Conservation (phyloP, 92 coral and sea anemone genomes). For the Galaxea fascicularis region DNA sequence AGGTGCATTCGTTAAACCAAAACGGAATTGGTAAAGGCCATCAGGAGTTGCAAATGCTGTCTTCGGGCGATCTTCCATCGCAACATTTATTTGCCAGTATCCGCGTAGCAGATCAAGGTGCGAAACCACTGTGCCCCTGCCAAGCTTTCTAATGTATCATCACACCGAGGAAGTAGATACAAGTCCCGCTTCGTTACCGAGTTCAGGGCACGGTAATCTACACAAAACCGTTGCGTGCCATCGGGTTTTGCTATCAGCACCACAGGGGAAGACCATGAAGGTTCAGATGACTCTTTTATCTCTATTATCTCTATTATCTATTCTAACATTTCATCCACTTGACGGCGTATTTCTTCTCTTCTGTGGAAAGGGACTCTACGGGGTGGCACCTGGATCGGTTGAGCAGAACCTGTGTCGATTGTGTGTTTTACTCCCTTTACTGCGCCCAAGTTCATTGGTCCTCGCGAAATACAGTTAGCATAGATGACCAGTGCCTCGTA, state of each 20-base stretch:
- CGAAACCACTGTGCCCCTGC: slow-evolving; percentile 55
- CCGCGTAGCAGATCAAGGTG: slow-evolving; percentile 31
- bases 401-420: slow-evolving; percentile 47
- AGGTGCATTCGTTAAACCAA: slow-evolving; percentile 64
- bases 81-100: slow-evolving; percentile 44
- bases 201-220: slow-evolving; percentile 42
- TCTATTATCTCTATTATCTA: too few relatives aligned
- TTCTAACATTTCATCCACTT: slow-evolving; percentile 55
- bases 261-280: slow-evolving; percentile 66
- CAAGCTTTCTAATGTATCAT: slow-evolving; percentile 43
- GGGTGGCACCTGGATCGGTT: slow-evolving; percentile 43
- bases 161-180: slow-evolving; percentile 41
- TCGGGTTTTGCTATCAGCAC: slow-evolving; percentile 27
- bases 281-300: slow-evolving; percentile 41
- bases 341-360: slow-evolving; percentile 46
- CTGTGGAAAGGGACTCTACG: slow-evolving; percentile 44
- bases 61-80: slow-evolving; percentile 49
- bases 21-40: slow-evolving; percentile 52
- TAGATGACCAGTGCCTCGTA: slow-evolving; percentile 10
- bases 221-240: too few relatives aligned
- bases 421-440: slow-evolving; percentile 39
- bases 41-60: slow-evolving; percentile 63
- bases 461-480: slow-evolving; percentile 21
- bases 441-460: slow-evolving; percentile 33
- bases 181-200: slow-evolving; percentile 15